Evolutionary conservation across 2,113 vertebrate genomes (phyloP).

Genomic region (Balaeniceps rex): DNA sequence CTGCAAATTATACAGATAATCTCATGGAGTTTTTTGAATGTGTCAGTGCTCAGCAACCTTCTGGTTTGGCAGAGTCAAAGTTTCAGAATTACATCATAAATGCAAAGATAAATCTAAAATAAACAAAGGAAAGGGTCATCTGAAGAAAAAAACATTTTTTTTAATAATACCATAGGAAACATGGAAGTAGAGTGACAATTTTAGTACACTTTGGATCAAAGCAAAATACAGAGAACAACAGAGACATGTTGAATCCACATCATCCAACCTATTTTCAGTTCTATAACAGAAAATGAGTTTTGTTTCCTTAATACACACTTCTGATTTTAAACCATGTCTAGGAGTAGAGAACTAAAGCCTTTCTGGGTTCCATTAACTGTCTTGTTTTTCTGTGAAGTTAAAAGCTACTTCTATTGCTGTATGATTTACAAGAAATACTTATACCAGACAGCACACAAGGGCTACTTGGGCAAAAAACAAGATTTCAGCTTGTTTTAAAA

Average conservation of each 20-base stretch:
- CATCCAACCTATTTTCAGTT: background rate
- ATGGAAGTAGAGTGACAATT: background rate
- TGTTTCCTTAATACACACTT: background rate
- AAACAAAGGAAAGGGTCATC: background rate
- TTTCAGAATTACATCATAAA: background rate
- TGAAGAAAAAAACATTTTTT: background rate
- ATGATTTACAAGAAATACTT: background rate
- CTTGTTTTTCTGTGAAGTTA: background rate
- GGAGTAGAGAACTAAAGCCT: background rate
- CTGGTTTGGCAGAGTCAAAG: background rate
- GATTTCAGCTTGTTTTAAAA: background rate
- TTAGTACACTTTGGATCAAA: background rate
- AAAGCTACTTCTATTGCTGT: background rate
- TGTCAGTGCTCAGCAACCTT: background rate
- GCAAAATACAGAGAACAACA: background rate
- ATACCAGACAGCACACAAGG: background rate
- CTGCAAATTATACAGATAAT: background rate
- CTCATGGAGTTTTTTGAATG: background rate
- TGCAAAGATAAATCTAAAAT: background rate
- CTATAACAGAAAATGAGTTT: background rate
- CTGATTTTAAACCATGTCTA: background rate
- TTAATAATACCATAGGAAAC: background rate
- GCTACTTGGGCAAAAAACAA: background rate
- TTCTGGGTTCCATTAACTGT: background rate
- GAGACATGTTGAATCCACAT: background rate